A percentile compares a stretch with the other conserved stretches of the same genome.
Evolutionary conservation across 2,888 invertebrate species (phyloP).

Genomic region (Mamestra brassicae): DNA sequence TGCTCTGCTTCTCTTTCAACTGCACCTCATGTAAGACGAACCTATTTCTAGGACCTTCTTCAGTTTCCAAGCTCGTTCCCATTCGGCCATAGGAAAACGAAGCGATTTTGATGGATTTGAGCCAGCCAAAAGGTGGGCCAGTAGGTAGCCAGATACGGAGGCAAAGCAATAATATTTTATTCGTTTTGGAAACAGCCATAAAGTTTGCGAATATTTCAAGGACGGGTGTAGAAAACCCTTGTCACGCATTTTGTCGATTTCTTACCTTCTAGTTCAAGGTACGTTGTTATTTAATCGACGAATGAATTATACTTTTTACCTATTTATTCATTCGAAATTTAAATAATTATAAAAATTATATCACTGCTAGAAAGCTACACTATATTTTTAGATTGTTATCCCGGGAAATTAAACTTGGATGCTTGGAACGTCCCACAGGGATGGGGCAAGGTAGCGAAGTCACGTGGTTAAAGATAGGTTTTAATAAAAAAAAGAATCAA

Average conservation of each 20-base stretch:
- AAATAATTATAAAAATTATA: neutral
- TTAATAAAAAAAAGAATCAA: neutral
- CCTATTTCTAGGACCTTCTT: neutral
- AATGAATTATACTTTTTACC: neutral
- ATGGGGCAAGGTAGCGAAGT: neutral
- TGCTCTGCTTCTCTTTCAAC: constrained; percentile 1
- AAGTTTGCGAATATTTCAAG: constrained; percentile 58
- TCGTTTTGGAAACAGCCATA: constrained; percentile 50
- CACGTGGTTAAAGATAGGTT: neutral
- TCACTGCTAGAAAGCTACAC: neutral
- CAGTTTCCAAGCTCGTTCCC: neutral
- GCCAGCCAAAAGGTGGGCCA: constrained; percentile 1
- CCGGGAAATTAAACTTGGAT: neutral
- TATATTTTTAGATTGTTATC: neutral
- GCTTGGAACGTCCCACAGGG: neutral
- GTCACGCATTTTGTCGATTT: constrained; percentile 59
- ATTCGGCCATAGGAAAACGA: neutral
- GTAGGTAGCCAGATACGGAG: constrained; percentile 15
- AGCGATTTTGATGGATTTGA: neutral
- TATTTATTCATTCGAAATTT: constrained; percentile 15
- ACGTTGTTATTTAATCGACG: neutral
- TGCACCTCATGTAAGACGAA: neutral
- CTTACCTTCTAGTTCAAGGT: constrained; percentile 25
- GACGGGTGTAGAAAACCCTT: constrained; percentile 50
- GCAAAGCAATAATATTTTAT: constrained; percentile 49